A percentile compares a stretch with the other conserved stretches of the same genome.
Conservation (phyloP, 2,888 invertebrate species). For the Agonum fuliginosum region DNA sequence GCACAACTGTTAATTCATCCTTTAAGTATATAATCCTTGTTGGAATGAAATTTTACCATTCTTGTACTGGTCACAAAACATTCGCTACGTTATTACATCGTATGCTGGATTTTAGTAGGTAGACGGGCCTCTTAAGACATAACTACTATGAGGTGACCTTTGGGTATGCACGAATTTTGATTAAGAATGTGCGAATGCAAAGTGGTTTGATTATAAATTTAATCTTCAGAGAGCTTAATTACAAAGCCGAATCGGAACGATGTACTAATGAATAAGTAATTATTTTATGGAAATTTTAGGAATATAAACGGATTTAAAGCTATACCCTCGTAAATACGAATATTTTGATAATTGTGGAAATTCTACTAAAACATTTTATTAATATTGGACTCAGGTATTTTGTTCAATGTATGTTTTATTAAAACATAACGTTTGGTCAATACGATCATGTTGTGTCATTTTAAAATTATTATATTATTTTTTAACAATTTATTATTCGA, state of each 20-base stretch:
- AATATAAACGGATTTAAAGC: constrained; percentile 3
- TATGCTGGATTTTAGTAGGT: too few relatives aligned
- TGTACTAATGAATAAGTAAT: constrained; percentile 17
- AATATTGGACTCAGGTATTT: neutral
- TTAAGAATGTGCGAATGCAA: neutral
- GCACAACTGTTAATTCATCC: too few relatives aligned
- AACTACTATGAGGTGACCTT: too few relatives aligned
- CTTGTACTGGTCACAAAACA: too few relatives aligned
- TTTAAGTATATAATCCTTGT: too few relatives aligned
- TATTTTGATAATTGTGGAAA: constrained; percentile 10
- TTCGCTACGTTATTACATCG: too few relatives aligned
- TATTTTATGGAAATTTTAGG: constrained; percentile 26
- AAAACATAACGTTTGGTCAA: too few relatives aligned
- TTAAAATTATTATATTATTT: too few relatives aligned
- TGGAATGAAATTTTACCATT: too few relatives aligned
- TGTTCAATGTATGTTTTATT: neutral
- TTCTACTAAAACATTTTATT: neutral
- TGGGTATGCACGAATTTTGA: neutral
- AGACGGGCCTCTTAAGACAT: too few relatives aligned
- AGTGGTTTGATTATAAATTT: constrained; percentile 8
- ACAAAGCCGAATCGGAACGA: constrained; percentile 8
- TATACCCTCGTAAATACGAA: neutral
- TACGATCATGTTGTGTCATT: too few relatives aligned
- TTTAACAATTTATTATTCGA: too few relatives aligned
- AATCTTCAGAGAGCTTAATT: constrained; percentile 8